A percentile compares a stretch with the other conserved stretches of the same genome.
Conservation (phyloP, 1,140 invertebrate species). For the Drosophila kanapiae region DNA sequence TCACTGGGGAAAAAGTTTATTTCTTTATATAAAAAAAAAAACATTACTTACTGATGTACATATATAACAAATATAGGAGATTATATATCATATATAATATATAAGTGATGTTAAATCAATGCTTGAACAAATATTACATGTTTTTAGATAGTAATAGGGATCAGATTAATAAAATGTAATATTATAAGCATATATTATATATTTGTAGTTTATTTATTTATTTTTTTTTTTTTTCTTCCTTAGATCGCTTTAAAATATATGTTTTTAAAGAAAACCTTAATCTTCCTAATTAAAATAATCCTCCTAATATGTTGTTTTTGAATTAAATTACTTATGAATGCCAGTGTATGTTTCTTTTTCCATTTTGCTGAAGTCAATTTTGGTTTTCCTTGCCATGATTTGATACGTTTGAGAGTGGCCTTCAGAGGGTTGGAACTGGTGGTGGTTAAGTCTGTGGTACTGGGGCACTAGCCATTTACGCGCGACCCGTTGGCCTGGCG, state of each 20-base stretch:
- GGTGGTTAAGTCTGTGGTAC: background rate
- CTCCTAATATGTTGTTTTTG: background rate
- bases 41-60: too few relatives aligned
- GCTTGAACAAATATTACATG: background rate
- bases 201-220: too few relatives aligned
- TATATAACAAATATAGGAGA: too few relatives aligned
- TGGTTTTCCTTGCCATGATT: constrained; percentile 64
- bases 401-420: constrained; percentile 35
- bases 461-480: constrained; percentile 15
- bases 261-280: background rate
- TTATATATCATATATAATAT: background rate
- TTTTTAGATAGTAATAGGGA: too few relatives aligned
- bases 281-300: background rate
- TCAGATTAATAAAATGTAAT: too few relatives aligned
- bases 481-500: constrained; percentile 27
- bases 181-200: too few relatives aligned
- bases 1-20: constrained; percentile 5
- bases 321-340: background rate
- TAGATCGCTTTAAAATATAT: too few relatives aligned
- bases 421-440: background rate
- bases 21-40: too few relatives aligned
- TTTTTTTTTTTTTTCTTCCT: too few relatives aligned
- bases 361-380: constrained; percentile 68
- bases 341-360: constrained; percentile 12
- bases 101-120: background rate